Evolutionary conservation across 2,797 vertebrate species (phyloP).

Genomic region (Luscinia megarhynchos): DNA sequence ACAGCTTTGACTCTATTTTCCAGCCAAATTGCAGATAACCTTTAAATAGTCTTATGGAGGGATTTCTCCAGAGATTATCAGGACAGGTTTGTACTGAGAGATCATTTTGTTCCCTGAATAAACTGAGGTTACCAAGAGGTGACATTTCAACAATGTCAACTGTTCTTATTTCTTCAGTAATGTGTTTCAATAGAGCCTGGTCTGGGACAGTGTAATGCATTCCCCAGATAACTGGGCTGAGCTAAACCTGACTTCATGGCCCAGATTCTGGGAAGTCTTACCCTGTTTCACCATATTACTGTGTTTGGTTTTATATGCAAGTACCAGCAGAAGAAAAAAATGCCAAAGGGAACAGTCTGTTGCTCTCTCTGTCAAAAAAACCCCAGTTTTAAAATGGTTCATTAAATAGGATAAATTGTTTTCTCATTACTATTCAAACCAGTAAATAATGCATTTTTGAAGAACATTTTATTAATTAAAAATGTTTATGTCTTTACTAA

Average conservation of each 20-base stretch:
- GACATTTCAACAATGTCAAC: slow-evolving; percentile 33
- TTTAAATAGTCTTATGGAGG: slow-evolving; percentile 50
- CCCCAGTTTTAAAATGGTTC: slow-evolving; percentile 31
- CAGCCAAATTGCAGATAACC: slow-evolving; percentile 58
- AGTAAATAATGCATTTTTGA: slow-evolving; percentile 74
- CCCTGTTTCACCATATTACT: neutral
- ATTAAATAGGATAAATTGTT: slow-evolving; percentile 73
- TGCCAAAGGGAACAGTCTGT: slow-evolving; percentile 41
- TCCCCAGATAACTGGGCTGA: neutral
- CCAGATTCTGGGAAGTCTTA: neutral
- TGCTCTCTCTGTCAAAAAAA: slow-evolving; percentile 61
- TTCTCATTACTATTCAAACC: slow-evolving; percentile 68
- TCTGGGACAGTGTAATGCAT: neutral
- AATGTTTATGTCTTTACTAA: slow-evolving; percentile 66
- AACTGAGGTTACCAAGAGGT: slow-evolving; percentile 38
- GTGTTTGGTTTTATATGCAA: neutral
- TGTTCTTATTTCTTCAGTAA: slow-evolving; percentile 2
- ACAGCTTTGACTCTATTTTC: slow-evolving; percentile 51
- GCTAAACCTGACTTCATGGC: neutral
- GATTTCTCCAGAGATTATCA: slow-evolving; percentile 50
- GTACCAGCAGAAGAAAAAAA: neutral
- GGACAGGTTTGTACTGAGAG: slow-evolving; percentile 36
- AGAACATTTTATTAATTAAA: slow-evolving; percentile 77
- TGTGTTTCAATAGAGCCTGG: neutral
- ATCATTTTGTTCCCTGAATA: slow-evolving; percentile 56